Percentiles rank a stretch among this genome's conserved stretches.
Conservation (phyloP, 1,140 invertebrate genomes). For the Heliothis virescens region DNA sequence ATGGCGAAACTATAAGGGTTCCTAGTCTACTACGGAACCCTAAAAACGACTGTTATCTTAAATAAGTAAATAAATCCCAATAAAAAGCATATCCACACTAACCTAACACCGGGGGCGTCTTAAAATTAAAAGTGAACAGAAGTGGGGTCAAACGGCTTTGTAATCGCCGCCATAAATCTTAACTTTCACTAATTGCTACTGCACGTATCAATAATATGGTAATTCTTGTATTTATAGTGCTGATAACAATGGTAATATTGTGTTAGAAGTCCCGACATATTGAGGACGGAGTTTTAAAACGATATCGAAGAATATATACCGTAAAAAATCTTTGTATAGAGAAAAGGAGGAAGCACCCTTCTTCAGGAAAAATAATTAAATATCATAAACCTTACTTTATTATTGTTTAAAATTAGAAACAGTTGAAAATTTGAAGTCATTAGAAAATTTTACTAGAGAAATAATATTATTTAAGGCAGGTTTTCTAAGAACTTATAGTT, state of each 20-base stretch:
- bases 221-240: background rate
- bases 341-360: too few species aligned
- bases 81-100: slow-evolving; percentile 53
- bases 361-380: too few species aligned
- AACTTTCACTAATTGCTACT: slow-evolving; percentile 65
- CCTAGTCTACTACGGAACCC: too few species aligned
- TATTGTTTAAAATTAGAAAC: too few species aligned
- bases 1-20: too few species aligned
- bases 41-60: background rate
- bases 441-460: too few species aligned
- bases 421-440: too few species aligned
- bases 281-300: background rate
- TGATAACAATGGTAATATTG: background rate
- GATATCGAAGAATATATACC: background rate
- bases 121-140: slow-evolving; percentile 55
- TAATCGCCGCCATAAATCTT: slow-evolving; percentile 73
- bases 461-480: too few species aligned
- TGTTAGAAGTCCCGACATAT: too few species aligned
- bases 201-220: slow-evolving; percentile 45
- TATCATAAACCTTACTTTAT: too few species aligned
- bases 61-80: background rate
- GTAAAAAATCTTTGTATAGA: too few species aligned
- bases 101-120: slow-evolving; percentile 23
- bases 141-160: slow-evolving; percentile 66
- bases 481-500: too few species aligned